Percentiles rank a stretch among this genome's conserved stretches.
Evolutionary conservation across 2,113 vertebrate genomes (phyloP).

Genomic region (Stegostoma tigrinum): DNA sequence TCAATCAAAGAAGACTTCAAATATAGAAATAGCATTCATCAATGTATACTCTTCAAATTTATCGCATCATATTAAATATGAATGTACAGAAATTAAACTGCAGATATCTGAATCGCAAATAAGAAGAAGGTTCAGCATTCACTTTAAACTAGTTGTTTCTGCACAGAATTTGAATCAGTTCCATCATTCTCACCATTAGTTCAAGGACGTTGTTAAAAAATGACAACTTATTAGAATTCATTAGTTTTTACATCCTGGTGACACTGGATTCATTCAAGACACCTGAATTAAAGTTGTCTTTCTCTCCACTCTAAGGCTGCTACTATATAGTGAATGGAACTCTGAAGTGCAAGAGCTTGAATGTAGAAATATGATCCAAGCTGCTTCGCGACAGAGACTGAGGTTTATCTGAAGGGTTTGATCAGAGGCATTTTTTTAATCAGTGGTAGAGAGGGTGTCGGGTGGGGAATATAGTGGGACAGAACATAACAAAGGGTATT

Average conservation of each 20-base stretch:
- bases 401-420: too few relatives aligned
- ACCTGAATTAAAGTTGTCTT: neutral
- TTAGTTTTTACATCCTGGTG: too few relatives aligned
- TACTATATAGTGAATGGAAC: too few relatives aligned
- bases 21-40: neutral
- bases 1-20: neutral
- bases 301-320: too few relatives aligned
- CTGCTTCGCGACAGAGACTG: too few relatives aligned
- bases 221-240: too few relatives aligned
- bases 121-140: neutral
- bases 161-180: neutral
- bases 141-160: neutral
- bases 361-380: too few relatives aligned
- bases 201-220: neutral
- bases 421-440: too few relatives aligned
- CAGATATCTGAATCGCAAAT: neutral
- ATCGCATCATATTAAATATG: neutral
- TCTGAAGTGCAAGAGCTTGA: too few relatives aligned
- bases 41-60: neutral
- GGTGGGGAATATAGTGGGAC: too few relatives aligned
- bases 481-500: too few relatives aligned
- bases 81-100: neutral
- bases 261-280: neutral
- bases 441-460: too few relatives aligned
- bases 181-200: neutral